phyloP scores from a whole-genome alignment of 2,888 invertebrate genomes.

The Lepidochitona cinerea region DNA sequence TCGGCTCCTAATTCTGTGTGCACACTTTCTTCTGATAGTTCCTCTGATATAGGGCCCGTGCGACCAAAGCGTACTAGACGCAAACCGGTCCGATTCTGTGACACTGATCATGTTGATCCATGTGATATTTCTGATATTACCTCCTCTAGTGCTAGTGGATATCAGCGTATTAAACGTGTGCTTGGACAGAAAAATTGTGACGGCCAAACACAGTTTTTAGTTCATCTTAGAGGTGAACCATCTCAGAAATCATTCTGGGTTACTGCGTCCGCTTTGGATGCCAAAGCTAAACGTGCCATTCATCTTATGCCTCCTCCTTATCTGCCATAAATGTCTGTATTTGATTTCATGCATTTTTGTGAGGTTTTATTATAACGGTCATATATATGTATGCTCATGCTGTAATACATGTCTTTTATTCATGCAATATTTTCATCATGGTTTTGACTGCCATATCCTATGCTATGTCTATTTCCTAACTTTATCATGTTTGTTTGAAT shows the following conservation, averaged over 20 bases:
- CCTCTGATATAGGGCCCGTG: not conserved
- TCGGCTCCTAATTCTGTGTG: too few species aligned
- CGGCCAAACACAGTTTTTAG: conserved; percentile 22
- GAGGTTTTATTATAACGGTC: too few species aligned
- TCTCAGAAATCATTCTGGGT: conserved; percentile 25
- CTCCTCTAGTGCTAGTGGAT: not conserved
- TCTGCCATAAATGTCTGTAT: too few species aligned
- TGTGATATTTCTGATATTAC: not conserved
- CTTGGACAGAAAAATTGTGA: conserved; percentile 22
- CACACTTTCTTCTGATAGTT: not conserved
- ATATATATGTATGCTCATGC: too few species aligned
- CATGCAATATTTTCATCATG: too few species aligned
- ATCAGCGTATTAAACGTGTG: conserved; percentile 20
- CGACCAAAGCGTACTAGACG: not conserved
- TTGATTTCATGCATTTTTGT: too few species aligned
- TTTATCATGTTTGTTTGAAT: too few species aligned
- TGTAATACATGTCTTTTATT: too few species aligned
- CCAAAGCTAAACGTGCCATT: not conserved
- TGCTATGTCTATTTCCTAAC: too few species aligned
- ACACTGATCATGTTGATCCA: not conserved
- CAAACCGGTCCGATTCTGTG: not conserved
- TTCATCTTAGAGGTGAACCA: conserved; percentile 25
- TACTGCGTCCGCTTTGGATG: not conserved
- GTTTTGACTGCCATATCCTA: too few species aligned
- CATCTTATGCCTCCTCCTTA: not conserved